Evolutionary conservation across 1,140 invertebrate genomes (phyloP), one percentile per base, ranked within the genome.

Genomic region (Stenopsyche tienmushanensis): DNA sequence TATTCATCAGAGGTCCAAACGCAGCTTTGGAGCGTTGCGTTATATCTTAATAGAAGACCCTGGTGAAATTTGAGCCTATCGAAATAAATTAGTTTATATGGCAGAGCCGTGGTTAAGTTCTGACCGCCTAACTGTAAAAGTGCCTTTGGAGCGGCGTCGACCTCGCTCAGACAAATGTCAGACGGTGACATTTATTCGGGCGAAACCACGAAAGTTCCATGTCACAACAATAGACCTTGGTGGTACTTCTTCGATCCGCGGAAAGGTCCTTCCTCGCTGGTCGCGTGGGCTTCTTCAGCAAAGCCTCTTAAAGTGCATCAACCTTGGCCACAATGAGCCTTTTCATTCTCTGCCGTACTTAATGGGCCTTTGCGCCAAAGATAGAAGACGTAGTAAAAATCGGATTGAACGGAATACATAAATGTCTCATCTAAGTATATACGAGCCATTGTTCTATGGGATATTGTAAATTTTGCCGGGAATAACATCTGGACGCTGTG

Each of bases 141-240:
- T 3, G n/a, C 52, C 23, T 26, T 54, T 54, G 24, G 23, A 26
- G 52, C 52, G 54, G 44, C 47, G 24, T 34, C 42, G 15, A 13
- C 44, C 23, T 54, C 52, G 52, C 52, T 20, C 21, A 47, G 57
- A 47, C 41, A 60, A 60, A 60, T 60, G 57, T 60, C 57, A 60
- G 21, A n/a, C 21, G 1, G 21, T 60, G 57, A 60, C 57, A 60
- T 60, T 60, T 47, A 41, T 60, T 20, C 23, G 39, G 41, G 41
- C 41, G 55, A 57, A 57, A 57, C 54, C 54, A 29, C 54, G 7
- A 41, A 41, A 41, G 34, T 57, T 41, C 3, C 50, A 53, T 26
- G 24, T 57, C 39, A 55, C 52, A 55, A 55, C 52, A 55, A 55
- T 55, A 20, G 54, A 57, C 54, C 54, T n/a, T n/a, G 52, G 52